Base-by-base conservation (phyloP, 2,113 vertebrate genomes). In the Calypte anna region DNA sequence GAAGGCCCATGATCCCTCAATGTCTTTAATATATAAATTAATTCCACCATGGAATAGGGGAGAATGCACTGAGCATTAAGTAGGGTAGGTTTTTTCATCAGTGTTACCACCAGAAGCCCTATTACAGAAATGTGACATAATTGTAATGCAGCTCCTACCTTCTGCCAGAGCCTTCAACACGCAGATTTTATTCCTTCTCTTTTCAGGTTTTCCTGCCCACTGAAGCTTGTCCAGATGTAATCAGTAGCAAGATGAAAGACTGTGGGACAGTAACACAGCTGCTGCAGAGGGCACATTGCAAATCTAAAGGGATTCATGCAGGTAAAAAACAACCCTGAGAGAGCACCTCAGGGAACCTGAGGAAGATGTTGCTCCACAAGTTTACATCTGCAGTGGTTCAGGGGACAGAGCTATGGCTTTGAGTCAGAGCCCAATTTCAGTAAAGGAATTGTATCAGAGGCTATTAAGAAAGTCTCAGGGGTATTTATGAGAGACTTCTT, bases 401-500 rank as follows among this genome's bases (percentile, higher is more conserved):
- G 61, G 28, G 21, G 17, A 36, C 6, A 66, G 43, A 68, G 46
- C 46, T 55, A 69, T 0, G 0, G 28, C 43, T 81, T n/a, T 40
- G 83, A 94, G 36, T 55, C 57, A 91, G 61, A 70, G 48, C 61
- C 54, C 68, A 21, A 74, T 86, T 77, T 84, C 73, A 84, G 48
- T 43, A 83, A 80, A 86, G 38, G 2, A 63, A 74, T 81, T 74
- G 2, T 58, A 61, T 33, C 68, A 62, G 55, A 66, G 25, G 27
- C 69, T 69, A 82, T 22, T 46, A 28, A n/a, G 46, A 58, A 94
- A 91, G 22, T 74, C 38, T 70, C 33, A 36, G 51, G 30, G 20
- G 43, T 77, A 31, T 77, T 93, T 80, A 51, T 58, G 63, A 73
- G 77, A 89, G 5, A 38, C 24, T 68, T 68, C 66, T 94, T 93